These are phyloP conservation scores for Cydia fagiglandana DNA, from an alignment of 1,140 invertebrate species.

Conservation along the genomic window DNA sequence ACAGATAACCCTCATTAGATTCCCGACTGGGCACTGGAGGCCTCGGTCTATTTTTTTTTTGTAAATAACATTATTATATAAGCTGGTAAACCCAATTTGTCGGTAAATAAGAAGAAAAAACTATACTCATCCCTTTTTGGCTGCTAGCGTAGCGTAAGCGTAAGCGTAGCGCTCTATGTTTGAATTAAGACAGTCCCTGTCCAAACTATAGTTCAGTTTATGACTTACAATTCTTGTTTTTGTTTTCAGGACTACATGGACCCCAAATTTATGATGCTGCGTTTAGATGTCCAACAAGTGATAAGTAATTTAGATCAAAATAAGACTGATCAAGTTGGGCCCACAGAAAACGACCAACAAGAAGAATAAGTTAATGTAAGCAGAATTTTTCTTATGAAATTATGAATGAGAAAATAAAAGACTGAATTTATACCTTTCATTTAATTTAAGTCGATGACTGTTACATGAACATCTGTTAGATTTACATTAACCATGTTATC, in stretches of 20 bases:
- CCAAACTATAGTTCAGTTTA: too few relatives aligned
- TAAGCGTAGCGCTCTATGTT: too few relatives aligned
- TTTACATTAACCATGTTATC: slow-evolving; percentile 58
- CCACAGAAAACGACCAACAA: slow-evolving; percentile 38
- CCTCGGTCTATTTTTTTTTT: too few relatives aligned
- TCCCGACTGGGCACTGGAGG: too few relatives aligned
- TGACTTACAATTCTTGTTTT: slow-evolving; percentile 30
- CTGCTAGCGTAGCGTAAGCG: too few relatives aligned
- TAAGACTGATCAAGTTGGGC: slow-evolving; percentile 43
- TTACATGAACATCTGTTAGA: slow-evolving; percentile 52
- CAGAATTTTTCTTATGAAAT: background rate
- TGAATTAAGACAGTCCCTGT: too few relatives aligned
- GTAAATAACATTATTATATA: too few relatives aligned
- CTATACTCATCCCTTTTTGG: too few relatives aligned
- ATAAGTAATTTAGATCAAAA: slow-evolving; percentile 63
- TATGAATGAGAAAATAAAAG: slow-evolving; percentile 56
- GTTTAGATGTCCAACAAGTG: slow-evolving; percentile 70
- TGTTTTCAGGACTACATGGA: slow-evolving; percentile 67
- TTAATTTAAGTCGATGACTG: slow-evolving; percentile 62
- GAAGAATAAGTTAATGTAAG: slow-evolving; percentile 35
- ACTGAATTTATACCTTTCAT: slow-evolving; percentile 61
- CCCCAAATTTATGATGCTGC: slow-evolving; percentile 73
- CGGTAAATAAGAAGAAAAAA: too few relatives aligned
- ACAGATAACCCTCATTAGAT: too few relatives aligned
- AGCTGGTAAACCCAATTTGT: too few relatives aligned